These are phyloP conservation scores for Antitype chi DNA, from an alignment of 2,888 invertebrate genomes.

Conservation along the genomic window DNA sequence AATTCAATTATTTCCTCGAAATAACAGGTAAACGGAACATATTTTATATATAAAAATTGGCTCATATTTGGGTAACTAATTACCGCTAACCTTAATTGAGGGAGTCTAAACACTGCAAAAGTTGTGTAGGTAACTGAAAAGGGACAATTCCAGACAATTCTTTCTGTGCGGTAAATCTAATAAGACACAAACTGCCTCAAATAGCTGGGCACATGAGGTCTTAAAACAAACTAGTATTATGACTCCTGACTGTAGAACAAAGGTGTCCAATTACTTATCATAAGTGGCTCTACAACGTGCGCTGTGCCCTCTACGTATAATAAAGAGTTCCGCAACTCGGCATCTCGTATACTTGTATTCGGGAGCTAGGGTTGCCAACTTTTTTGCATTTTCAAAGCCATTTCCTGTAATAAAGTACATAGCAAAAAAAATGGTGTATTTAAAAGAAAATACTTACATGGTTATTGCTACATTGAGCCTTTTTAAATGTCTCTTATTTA, in stretches of 20 bases:
- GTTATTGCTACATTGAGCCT: no score
- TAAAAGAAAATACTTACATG: no score
- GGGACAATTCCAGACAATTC: not conserved
- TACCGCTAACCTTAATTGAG: not conserved
- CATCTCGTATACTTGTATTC: slow-evolving; percentile 27
- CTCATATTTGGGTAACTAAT: not conserved
- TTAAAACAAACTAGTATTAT: slow-evolving; percentile 34
- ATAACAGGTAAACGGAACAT: not conserved
- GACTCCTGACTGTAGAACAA: slow-evolving; percentile 50
- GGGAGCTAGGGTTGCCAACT: no score
- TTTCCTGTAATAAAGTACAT: no score
- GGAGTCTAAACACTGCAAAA: not conserved
- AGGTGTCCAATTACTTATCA: slow-evolving; percentile 55
- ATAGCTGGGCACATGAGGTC: slow-evolving; percentile 13
- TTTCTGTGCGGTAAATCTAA: not conserved
- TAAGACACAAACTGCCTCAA: slow-evolving; percentile 1
- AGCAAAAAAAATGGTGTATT: no score
- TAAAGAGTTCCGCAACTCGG: slow-evolving; percentile 44
- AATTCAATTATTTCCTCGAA: slow-evolving; percentile 21
- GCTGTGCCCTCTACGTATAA: slow-evolving; percentile 30
- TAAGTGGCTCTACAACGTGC: slow-evolving; percentile 44
- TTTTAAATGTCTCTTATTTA: no score
- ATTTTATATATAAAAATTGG: not conserved
- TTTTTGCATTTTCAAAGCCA: no score
- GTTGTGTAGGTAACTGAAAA: not conserved